These are phyloP conservation scores for Clanis bilineata DNA, from an alignment of 2,888 invertebrate species.

Conservation along the genomic window DNA sequence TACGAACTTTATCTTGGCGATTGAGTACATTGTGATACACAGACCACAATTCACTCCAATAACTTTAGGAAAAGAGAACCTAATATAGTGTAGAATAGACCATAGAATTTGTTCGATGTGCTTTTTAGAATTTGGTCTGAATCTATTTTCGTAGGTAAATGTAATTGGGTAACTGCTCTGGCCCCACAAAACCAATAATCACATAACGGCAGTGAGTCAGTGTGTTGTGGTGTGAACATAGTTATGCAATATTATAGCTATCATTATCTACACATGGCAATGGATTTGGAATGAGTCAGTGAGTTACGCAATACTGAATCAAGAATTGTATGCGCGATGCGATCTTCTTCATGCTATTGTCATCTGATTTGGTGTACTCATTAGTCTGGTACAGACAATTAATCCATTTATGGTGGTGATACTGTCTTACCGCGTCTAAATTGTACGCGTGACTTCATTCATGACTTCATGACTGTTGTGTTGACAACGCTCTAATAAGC, in stretches of 20 bases:
- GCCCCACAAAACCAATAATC: neutral
- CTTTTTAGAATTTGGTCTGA: too few relatives aligned
- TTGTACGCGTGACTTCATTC: neutral
- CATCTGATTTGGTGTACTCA: slow-evolving; percentile 1
- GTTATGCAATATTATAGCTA: neutral
- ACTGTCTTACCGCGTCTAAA: neutral
- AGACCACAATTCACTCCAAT: neutral
- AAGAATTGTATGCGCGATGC: neutral
- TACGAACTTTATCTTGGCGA: neutral
- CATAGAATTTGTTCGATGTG: too few relatives aligned
- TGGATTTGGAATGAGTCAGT: slow-evolving; percentile 1
- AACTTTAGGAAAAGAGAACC: too few relatives aligned
- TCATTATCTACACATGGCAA: neutral
- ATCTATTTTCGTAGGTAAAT: neutral
- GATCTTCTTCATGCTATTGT: slow-evolving; percentile 1
- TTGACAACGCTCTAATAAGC: neutral
- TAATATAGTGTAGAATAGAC: neutral
- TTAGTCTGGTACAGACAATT: neutral
- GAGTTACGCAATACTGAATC: neutral
- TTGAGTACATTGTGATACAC: neutral
- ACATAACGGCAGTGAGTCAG: neutral
- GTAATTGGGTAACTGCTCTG: neutral
- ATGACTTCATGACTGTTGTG: neutral
- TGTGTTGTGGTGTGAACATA: neutral
- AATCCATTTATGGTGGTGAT: neutral